Evolutionary conservation across 2,797 vertebrate species (phyloP), one percentile per base, ranked within the genome.

Genomic region (Lindbergichthys nudifrons): DNA sequence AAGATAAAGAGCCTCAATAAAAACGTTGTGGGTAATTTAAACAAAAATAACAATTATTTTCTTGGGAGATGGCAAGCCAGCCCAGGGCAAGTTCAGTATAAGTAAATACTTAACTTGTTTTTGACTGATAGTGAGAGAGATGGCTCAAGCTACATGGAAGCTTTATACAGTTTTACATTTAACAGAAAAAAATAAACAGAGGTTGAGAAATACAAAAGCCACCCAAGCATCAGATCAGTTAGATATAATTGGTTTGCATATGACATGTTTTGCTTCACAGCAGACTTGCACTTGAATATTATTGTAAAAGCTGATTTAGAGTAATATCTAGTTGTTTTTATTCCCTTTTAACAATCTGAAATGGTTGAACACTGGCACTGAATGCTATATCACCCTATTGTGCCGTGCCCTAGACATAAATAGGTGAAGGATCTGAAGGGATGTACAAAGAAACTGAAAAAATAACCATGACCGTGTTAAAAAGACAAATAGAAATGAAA

Each of bases 201-300:
- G 13, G n/a, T 39, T 47, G n/a, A 50, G 6, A 52, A 74, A 61
- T 36, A 18, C 4, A 57, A 30, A 16, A 53, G 21, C 26, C 26
- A 26, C 12, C 5, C 30, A 3, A 43, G 0, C 19, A 26, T 51
- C 42, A 30, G 53, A 19, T 71, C 41, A 64, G n/a, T 51, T 13
- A 47, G 42, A 80, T 21, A 26, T 16, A 43, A 46, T 13, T 3
- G 63, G 3, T 45, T n/a, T 51, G 61, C 69, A 75, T 77, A 65
- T 75, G 63, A 59, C 7, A 9, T 15, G 39, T 46, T 50, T 64
- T 16, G 42, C n/a, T 23, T 10, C 21, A 0, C 10, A 64, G 36
- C 36, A 59, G 2, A 73, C 21, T 43, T 46, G 52, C 16, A 23
- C 46, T 73, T 56, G 14, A 64, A 48, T 48, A 48, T 53, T 21